Conservation (phyloP, 2,888 invertebrate genomes). For the Atrina japonica region DNA sequence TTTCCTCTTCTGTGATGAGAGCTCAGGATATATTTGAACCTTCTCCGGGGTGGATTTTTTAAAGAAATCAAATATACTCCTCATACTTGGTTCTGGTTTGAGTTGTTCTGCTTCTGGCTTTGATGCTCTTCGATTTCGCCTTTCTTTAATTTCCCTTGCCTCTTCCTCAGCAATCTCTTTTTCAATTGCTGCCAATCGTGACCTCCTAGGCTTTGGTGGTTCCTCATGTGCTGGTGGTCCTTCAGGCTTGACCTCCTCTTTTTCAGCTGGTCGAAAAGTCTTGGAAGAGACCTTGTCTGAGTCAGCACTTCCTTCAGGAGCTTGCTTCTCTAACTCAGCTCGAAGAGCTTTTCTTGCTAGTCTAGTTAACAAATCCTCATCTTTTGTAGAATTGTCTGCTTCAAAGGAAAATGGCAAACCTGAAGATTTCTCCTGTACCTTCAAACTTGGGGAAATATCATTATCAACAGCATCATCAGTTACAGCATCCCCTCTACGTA, state of each 20-base stretch:
- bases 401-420: neutral
- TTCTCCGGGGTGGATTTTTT: constrained; percentile 31
- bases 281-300: constrained; percentile 1
- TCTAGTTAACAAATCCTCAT: constrained; percentile 26
- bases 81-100: constrained; percentile 35
- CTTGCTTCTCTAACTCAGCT: constrained; percentile 18
- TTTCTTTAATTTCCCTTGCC: constrained; percentile 18
- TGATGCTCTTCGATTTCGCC: neutral
- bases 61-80: constrained; percentile 44
- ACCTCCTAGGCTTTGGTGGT: constrained; percentile 3
- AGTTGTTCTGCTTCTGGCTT: constrained; percentile 19
- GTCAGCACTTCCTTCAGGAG: neutral
- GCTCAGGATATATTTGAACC: constrained; percentile 32
- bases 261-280: neutral
- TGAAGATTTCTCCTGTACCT: constrained; percentile 3
- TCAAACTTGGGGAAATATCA: neutral
- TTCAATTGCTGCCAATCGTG: constrained; percentile 22
- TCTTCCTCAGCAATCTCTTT: constrained; percentile 32
- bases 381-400: neutral
- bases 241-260: neutral
- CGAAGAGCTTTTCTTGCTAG: constrained; percentile 20
- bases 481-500: constrained; percentile 22
- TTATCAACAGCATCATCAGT: constrained; percentile 19
- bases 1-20: constrained; percentile 25
- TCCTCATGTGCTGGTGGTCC: constrained; percentile 1